Evolutionary conservation across 2,797 vertebrate genomes (phyloP), one percentile per base, ranked within the genome.

Genomic region (Neoniphon sammara): DNA sequence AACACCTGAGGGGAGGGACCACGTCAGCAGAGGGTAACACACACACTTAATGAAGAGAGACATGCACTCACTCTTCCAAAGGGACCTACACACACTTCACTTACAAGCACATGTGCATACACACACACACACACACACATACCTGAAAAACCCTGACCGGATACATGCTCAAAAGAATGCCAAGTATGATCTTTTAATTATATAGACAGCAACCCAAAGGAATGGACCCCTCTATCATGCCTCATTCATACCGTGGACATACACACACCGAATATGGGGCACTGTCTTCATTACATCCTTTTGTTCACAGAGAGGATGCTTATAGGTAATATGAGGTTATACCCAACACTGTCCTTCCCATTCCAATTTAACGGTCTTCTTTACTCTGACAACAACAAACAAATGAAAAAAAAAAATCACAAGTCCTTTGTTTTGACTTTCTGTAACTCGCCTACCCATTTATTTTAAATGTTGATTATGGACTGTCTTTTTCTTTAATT

Each of bases 1-100:
- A 99, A 99, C 77, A 99, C 96, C 98, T 99, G 88, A 47, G 67
- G 70, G 84, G 86, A 59, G 80, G 77, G 27, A 69, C 65, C 70
- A 18, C 0, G 60, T 83, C 57, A 81, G 56, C 39, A 31, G 36
- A 50, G 46, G 70, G 50, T 34, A 17, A 66, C 12, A 34, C 36
- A 23, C 17, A 11, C 3, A 30, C 36, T 74, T 44, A 67, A 58
- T 67, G 27, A 75, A 67, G 7, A 49, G 4, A 46, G 21, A 71
- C 27, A 71, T 23, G 70, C 70, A 68, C 31, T 70, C 81, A 73
- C 7, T 70, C 58, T 56, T n/a, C 15, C 1, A 44, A 47, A 58
- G 57, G 76, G 7, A 18, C 47, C 55, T 46, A 15, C 58, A 42
- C 20, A 49, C 44, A 39, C 49, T 2, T 18, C 44, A 63, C 15